Conservation (phyloP, 35 echinoderm and acorn worm species). For the Eucidaris tribuloides region DNA sequence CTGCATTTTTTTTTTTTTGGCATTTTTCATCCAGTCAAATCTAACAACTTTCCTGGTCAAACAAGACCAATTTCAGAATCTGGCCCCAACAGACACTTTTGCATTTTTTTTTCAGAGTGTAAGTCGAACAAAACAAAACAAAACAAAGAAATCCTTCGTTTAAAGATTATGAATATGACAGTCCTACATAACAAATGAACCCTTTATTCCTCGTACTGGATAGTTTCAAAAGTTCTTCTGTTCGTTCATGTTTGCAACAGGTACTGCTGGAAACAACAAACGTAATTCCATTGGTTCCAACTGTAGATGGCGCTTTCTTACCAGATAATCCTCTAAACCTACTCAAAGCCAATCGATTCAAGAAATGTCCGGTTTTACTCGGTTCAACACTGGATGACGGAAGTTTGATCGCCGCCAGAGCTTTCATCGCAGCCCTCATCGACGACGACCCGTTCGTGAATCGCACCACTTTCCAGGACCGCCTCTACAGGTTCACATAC, state of each 20-base stretch:
- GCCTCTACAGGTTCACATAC: slow-evolving; percentile 27
- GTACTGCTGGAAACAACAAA: not conserved
- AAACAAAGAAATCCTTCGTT: too few species aligned
- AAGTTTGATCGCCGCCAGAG: not conserved
- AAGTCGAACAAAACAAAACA: too few species aligned
- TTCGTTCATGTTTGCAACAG: slow-evolving; percentile 10
- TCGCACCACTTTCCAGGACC: slow-evolving; percentile 20
- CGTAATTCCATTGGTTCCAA: slow-evolving; percentile 51
- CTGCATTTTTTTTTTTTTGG: too few species aligned
- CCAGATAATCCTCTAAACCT: slow-evolving; percentile 34
- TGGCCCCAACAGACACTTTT: too few species aligned
- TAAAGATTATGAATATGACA: too few species aligned
- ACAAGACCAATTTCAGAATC: too few species aligned
- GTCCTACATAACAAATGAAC: too few species aligned
- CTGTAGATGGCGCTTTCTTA: slow-evolving; percentile 54
- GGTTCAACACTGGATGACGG: slow-evolving; percentile 66
- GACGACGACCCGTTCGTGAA: slow-evolving; percentile 14
- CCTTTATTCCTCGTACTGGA: too few species aligned
- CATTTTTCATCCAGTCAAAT: too few species aligned
- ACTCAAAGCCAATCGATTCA: slow-evolving; percentile 29
- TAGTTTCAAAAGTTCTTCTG: too few species aligned
- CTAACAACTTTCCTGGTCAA: too few species aligned
- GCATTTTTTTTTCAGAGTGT: too few species aligned
- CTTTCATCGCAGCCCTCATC: not conserved
- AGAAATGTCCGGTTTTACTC: slow-evolving; percentile 41